phyloP scores from a whole-genome alignment of 2,113 vertebrate genomes.

The Rhynchomys soricoides region DNA sequence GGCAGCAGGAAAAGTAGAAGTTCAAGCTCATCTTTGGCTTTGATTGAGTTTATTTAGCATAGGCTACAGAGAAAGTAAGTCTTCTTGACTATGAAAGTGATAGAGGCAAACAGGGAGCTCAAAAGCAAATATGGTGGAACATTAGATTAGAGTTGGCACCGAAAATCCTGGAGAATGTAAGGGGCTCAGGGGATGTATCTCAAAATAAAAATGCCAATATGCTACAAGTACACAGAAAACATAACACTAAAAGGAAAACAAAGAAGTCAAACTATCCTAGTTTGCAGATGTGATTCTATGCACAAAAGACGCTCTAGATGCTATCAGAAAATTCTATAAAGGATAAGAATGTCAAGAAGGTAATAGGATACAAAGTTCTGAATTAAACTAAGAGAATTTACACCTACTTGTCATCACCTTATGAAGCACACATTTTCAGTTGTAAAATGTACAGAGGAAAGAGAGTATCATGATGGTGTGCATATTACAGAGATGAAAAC shows the following conservation, averaged over 20 bases:
- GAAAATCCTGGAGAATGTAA: conserved; percentile 10
- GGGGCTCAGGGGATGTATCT: neutral
- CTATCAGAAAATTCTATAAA: neutral
- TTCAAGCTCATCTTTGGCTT: neutral
- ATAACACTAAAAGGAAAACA: neutral
- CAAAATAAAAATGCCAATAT: neutral
- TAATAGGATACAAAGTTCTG: neutral
- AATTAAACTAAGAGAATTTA: conserved; percentile 44
- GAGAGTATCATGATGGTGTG: neutral
- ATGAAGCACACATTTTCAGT: neutral
- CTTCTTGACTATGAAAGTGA: neutral
- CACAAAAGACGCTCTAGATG: neutral
- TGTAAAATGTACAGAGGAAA: neutral
- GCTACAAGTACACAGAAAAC: neutral
- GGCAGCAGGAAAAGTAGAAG: neutral
- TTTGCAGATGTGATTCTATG: neutral
- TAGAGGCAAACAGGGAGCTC: neutral
- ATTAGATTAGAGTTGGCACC: neutral
- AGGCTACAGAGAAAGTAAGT: too few relatives aligned
- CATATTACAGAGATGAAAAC: neutral
- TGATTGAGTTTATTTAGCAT: neutral
- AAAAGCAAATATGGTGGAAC: neutral
- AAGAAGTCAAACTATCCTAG: too few relatives aligned
- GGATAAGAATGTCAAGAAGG: neutral
- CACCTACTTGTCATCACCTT: neutral